Percentiles rank a stretch among this genome's conserved stretches.
phyloP scores from a whole-genome alignment of 2,888 invertebrate species.

The Candidula unifasciata region DNA sequence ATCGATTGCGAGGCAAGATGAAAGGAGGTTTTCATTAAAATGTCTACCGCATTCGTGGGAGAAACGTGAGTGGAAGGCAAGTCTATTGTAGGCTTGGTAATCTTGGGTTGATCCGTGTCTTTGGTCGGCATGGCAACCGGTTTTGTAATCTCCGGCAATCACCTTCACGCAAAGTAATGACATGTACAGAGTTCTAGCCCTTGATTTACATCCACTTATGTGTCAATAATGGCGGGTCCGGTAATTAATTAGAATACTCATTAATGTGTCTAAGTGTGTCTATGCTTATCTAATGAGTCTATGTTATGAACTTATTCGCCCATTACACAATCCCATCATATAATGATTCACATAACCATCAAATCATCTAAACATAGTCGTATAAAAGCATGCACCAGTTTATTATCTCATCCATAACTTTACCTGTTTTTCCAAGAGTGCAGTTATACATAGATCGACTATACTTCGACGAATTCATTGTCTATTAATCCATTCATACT shows the following conservation, averaged over 20 bases:
- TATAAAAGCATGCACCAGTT: neutral
- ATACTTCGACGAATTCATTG: neutral
- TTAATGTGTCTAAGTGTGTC: too few relatives aligned
- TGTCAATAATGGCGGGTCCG: too few relatives aligned
- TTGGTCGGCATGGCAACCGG: neutral
- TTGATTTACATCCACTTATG: neutral
- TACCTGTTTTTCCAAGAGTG: too few relatives aligned
- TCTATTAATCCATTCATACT: neutral
- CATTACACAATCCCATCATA: too few relatives aligned
- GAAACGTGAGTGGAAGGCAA: neutral
- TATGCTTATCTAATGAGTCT: too few relatives aligned
- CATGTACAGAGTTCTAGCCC: neutral
- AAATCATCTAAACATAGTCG: neutral
- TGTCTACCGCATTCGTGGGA: neutral
- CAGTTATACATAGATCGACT: too few relatives aligned
- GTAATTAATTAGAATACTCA: too few relatives aligned
- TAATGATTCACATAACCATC: too few relatives aligned
- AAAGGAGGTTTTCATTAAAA: neutral
- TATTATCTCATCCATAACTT: neutral
- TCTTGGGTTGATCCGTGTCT: conserved; percentile 17
- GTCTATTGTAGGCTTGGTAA: neutral
- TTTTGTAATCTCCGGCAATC: neutral
- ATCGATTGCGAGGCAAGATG: conserved; percentile 3
- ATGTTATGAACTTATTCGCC: too few relatives aligned
- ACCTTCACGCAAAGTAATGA: neutral